Evolutionary conservation across 2,888 invertebrate species (phyloP), one percentile per base, ranked within the genome.

Genomic region (Tenthredo distinguenda): DNA sequence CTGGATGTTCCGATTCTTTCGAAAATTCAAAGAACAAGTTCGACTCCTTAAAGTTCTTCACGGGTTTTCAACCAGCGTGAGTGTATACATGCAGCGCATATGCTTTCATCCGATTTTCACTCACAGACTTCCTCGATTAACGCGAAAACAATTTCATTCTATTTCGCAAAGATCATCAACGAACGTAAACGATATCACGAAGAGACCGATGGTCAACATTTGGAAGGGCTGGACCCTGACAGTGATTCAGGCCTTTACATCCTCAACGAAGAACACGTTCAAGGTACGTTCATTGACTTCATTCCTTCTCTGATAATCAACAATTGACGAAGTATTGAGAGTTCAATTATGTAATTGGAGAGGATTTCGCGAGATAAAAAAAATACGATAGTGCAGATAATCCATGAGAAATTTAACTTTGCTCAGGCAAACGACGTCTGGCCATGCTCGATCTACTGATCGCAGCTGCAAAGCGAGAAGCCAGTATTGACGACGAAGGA

Each of bases 1-100:
- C 50, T 92, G 94, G 1, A 90, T 96, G 62, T 97, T 96, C 91
- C 94, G 95, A 74, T 87, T 94, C 0, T 93, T 95, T 0, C 91
- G 94, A 1, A 91, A 93, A 1, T 96, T 95, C 6, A 93, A 92
- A 87, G 92, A 93, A 81, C 96, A 96, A 87, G 90, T 91, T 0
- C 90, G 90, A 68, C 91, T 93, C 79, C 89, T 96, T 1, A 90
- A 93, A 74, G 92, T 94, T 15, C 91, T 96, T 31, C 95, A 96
- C 87, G 91, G 89, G 6, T 96, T 96, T 88, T 95, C 95, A 0
- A 92, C 93, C 82, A 93, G 94, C 89, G 95, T 95, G 88, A 79
- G 40, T 86, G 58, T 68, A 10, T 7, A 58, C 9, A 58, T 58
- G 4, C 21, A 18, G 18, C 21, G n/a, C 55, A n/a, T 21, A 18